phyloP scores from a whole-genome alignment of 2,797 vertebrate genomes.

The Malurus leucopterus region DNA sequence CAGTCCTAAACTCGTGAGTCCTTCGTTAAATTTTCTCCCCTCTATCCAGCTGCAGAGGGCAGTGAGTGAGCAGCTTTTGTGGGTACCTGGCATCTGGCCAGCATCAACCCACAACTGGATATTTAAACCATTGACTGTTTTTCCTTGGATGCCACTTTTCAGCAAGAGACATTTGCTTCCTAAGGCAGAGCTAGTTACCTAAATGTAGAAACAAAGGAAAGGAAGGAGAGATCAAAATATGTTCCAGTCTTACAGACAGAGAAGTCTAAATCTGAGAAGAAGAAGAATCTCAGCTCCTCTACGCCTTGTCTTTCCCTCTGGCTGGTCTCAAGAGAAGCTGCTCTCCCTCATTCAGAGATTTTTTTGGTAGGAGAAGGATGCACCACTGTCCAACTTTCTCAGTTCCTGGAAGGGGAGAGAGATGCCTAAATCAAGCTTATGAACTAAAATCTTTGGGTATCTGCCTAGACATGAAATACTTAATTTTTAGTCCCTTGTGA shows the following conservation, averaged over 20 bases:
- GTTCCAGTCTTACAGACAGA: not conserved
- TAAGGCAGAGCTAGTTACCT: not conserved
- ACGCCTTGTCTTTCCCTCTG: not conserved
- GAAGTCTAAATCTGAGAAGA: not conserved
- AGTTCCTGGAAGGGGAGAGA: not conserved
- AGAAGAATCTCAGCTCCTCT: not conserved
- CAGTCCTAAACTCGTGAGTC: not conserved
- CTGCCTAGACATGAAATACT: not conserved
- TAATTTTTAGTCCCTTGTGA: not conserved
- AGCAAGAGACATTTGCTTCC: not conserved
- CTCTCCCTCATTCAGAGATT: not conserved
- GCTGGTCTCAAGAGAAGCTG: not conserved
- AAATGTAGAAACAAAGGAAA: not conserved
- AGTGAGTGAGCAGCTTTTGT: not conserved
- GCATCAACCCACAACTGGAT: not conserved
- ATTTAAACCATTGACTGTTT: not conserved
- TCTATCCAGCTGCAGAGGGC: not conserved
- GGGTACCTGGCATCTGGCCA: not conserved
- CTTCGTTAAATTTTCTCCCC: not conserved
- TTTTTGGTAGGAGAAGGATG: conserved; percentile 5
- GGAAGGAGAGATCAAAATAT: not conserved
- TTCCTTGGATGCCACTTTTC: not conserved
- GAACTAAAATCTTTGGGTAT: not conserved
- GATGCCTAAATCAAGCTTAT: not conserved
- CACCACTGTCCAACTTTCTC: not conserved